A percentile compares a stretch with the other conserved stretches of the same genome.
These are phyloP conservation scores for Pipistrellus nathusii DNA, from an alignment of 2,797 vertebrate species.

Conservation along the genomic window DNA sequence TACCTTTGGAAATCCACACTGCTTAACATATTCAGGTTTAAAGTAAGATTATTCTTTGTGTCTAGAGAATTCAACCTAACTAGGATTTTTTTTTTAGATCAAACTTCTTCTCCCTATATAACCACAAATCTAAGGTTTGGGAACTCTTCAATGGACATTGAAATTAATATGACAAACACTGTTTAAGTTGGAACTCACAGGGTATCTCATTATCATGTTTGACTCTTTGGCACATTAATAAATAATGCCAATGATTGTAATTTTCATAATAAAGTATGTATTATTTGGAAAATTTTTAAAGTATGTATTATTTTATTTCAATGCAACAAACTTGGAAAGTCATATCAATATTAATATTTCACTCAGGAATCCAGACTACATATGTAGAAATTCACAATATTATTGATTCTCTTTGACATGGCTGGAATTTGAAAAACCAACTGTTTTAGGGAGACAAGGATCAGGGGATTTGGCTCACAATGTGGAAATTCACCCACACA, in stretches of 20 bases:
- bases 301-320: neutral
- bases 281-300: neutral
- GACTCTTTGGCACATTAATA: neutral
- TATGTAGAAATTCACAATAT: neutral
- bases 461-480: neutral
- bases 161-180: conserved; percentile 5
- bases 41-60: conserved; percentile 43
- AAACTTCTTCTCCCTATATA: neutral
- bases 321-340: neutral
- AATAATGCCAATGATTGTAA: neutral
- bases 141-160: neutral
- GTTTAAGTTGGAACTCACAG: conserved; percentile 19
- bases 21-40: conserved; percentile 47
- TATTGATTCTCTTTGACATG: neutral
- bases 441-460: neutral
- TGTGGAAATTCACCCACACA: neutral
- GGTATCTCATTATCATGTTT: neutral
- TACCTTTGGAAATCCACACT: conserved; percentile 44
- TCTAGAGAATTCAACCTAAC: conserved; percentile 37
- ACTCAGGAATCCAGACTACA: neutral
- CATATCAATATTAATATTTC: neutral
- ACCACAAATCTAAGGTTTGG: neutral
- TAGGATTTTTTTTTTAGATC: conserved; percentile 3
- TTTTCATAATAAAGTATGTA: neutral
- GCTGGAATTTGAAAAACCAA: neutral